A percentile compares a stretch with the other conserved stretches of the same genome.
Conservation (phyloP, 2,888 invertebrate genomes). For the Lasioglossum figueresi region DNA sequence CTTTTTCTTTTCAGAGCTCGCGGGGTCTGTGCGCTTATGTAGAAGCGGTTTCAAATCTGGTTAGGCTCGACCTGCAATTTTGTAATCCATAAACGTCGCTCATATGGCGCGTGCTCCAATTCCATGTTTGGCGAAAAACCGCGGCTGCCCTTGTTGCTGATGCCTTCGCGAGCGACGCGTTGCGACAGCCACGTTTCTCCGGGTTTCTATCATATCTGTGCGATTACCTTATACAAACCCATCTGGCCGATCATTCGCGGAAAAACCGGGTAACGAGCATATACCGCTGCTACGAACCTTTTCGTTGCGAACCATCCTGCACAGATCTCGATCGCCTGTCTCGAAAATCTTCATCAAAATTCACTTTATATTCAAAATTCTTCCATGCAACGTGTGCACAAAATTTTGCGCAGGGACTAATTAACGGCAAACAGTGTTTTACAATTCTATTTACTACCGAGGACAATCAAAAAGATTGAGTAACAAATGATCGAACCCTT, state of each 20-base stretch:
- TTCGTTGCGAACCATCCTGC: background rate
- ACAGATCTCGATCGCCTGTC: background rate
- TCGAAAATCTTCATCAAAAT: background rate
- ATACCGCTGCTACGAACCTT: background rate
- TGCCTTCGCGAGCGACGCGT: conserved; percentile 52
- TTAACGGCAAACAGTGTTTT: too few relatives aligned
- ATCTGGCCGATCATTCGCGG: conserved; percentile 24
- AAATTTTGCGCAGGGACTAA: too few relatives aligned
- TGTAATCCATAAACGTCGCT: conserved; percentile 76
- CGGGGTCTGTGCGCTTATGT: conserved; percentile 67
- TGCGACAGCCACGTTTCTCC: conserved; percentile 63
- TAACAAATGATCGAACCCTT: too few relatives aligned
- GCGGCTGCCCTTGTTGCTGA: conserved; percentile 74
- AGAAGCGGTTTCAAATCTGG: conserved; percentile 78
- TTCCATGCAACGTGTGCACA: too few relatives aligned
- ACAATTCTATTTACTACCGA: too few relatives aligned
- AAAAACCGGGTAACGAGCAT: conserved; percentile 13
- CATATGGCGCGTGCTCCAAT: conserved; percentile 79
- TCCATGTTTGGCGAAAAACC: conserved; percentile 80
- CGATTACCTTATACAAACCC: conserved; percentile 42
- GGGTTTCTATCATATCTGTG: conserved; percentile 63
- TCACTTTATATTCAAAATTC: background rate
- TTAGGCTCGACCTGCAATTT: conserved; percentile 72
- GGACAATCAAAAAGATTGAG: too few relatives aligned
- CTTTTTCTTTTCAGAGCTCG: conserved; percentile 55